Evolutionary conservation across 2,888 invertebrate genomes (phyloP), one percentile per base, ranked within the genome.

Genomic region (Heteropelma amictum): DNA sequence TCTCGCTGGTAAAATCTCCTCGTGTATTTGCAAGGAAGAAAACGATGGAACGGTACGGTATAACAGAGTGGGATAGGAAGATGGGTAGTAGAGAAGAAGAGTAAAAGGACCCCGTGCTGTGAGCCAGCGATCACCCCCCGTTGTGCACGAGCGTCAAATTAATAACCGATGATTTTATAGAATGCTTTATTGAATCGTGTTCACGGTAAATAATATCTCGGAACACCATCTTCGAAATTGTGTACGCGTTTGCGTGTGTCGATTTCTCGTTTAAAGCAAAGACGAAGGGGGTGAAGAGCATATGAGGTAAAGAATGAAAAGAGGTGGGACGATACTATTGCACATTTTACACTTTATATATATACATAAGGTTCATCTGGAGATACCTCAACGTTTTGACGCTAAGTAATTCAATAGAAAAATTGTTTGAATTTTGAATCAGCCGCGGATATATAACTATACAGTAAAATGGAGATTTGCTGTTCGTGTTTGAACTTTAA

Each of bases 121-220:
- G 84, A 72, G 78, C 65, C 79, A 69, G 84, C 84, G 81, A 83
- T 83, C 81, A 81, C 84, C 85, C 83, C 86, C 87, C 79, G 85
- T 76, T 77, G 87, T 61, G 85, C 72, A 71, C 80, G 80, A 82
- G 83, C 85, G 84, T 88, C 86, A 87, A 88, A 88, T 88, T 88
- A 88, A 88, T 88, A 88, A 88, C 84, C 86, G 84, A 88, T 88
- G 88, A 88, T 87, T 87, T 87, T 85, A 85, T 86, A 86, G 82
- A 86, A 86, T 83, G 84, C 80, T 82, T 87, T 84, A 86, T 86
- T 86, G 85, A 87, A 86, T 86, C 85, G 84, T 83, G 84, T 82
- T 81, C 81, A 63, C 79, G 77, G 82, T 82, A 83, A 84, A 83
- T 81, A 83, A 85, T 84, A 85, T 85, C 82, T 80, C 71, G 65